phyloP scores from a whole-genome alignment of 1,140 invertebrate species.

The Coelopa frigida region DNA sequence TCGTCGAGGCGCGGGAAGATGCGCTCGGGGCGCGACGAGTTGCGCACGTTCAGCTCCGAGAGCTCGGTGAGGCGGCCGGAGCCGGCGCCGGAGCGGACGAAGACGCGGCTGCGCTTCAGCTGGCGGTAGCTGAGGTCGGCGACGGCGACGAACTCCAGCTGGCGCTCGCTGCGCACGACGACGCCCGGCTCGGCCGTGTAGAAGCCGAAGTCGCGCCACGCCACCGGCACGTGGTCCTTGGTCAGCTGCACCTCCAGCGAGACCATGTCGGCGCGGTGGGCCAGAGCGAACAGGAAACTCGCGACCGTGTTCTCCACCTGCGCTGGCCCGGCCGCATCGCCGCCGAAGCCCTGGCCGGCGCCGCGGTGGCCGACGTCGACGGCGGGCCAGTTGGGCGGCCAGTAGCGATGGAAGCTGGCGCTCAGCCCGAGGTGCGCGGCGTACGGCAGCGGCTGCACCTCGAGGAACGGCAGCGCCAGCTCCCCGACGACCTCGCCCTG shows the following conservation, averaged over 20 bases:
- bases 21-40: conserved; percentile 61
- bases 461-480: conserved; percentile 52
- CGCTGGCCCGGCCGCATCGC: conserved; percentile 53
- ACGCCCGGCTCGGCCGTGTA: conserved; percentile 72
- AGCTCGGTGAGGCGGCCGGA: conserved; percentile 27
- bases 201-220: conserved; percentile 92
- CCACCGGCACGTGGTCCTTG: conserved; percentile 84
- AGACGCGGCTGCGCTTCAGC: conserved; percentile 64
- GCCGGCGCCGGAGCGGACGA: conserved; percentile 20
- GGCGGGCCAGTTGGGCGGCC: conserved; percentile 73
- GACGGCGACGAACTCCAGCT: conserved; percentile 78
- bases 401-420: conserved; percentile 72
- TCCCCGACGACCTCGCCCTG: conserved; percentile 34
- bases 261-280: conserved; percentile 84
- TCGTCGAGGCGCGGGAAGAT: conserved; percentile 83
- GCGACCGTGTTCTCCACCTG: conserved; percentile 87
- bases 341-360: conserved; percentile 56
- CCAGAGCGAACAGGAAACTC: conserved; percentile 74
- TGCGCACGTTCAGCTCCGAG: conserved; percentile 24
- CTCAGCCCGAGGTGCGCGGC: conserved; percentile 65
- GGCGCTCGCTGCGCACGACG: conserved; percentile 60
- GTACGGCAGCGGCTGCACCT: conserved; percentile 63
- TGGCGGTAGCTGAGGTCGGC: conserved; percentile 84
- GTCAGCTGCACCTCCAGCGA: conserved; percentile 94
- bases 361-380: conserved; percentile 88